These are phyloP conservation scores for Lasioglossum vierecki DNA, from an alignment of 2,888 invertebrate genomes.

Conservation along the genomic window DNA sequence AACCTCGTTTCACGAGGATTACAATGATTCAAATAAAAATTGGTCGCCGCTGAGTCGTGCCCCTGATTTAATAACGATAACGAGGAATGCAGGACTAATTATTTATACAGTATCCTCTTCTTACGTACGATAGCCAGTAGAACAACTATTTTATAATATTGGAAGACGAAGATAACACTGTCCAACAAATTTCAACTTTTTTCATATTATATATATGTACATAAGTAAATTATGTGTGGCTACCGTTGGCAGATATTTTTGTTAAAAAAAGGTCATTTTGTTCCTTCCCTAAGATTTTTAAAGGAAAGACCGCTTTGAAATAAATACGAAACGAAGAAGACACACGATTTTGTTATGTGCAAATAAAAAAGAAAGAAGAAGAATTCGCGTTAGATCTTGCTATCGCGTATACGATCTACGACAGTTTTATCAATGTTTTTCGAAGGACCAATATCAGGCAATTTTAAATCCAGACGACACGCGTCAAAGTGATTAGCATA, in stretches of 20 bases:
- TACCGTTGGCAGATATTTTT: too few relatives aligned
- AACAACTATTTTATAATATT: slow-evolving; percentile 1
- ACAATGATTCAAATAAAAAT: too few relatives aligned
- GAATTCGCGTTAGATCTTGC: neutral
- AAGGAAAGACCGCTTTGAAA: neutral
- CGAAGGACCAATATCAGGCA: neutral
- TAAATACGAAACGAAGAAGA: slow-evolving; percentile 1
- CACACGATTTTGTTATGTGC: neutral
- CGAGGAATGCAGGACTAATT: too few relatives aligned
- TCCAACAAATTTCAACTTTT: too few relatives aligned
- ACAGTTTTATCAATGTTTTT: neutral
- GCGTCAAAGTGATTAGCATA: neutral
- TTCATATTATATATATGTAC: too few relatives aligned
- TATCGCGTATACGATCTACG: neutral
- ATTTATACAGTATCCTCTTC: neutral
- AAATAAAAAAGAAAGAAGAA: neutral
- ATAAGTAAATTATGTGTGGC: too few relatives aligned
- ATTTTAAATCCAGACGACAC: neutral
- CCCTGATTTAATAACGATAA: too few relatives aligned
- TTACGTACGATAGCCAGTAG: neutral
- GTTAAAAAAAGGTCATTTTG: too few relatives aligned
- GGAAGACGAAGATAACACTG: neutral
- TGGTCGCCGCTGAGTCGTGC: too few relatives aligned
- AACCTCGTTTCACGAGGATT: too few relatives aligned
- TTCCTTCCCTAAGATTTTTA: too few relatives aligned